Evolutionary conservation across 2,797 vertebrate species (phyloP).

Genomic region (Gorsachius magnificus): DNA sequence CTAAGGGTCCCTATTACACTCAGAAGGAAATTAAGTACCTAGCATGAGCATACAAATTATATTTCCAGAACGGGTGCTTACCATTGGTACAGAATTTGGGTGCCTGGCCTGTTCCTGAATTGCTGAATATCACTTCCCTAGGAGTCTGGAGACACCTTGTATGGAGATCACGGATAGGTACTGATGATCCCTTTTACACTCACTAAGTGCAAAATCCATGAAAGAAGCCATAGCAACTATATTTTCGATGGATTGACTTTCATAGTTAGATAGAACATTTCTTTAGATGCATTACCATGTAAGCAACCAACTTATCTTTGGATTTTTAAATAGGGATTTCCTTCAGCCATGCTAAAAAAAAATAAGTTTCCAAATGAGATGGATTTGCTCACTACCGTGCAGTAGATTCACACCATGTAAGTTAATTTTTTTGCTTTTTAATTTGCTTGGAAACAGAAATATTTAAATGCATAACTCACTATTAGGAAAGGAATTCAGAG

Average conservation of each 20-base stretch:
- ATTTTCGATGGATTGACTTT: background rate
- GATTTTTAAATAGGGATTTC: background rate
- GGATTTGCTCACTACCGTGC: background rate
- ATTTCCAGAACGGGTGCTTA: background rate
- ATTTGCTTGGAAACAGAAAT: no score
- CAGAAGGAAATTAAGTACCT: background rate
- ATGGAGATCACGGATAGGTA: background rate
- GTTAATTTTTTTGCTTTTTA: background rate
- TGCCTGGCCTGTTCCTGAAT: background rate
- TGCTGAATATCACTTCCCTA: background rate
- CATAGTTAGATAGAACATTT: background rate
- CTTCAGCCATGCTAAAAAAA: background rate
- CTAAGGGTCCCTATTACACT: background rate
- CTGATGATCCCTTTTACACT: background rate
- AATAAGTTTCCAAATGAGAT: background rate
- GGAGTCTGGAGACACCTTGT: slow-evolving; percentile 20
- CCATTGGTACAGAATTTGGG: background rate
- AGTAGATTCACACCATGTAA: background rate
- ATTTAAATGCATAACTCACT: no score
- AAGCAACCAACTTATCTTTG: background rate
- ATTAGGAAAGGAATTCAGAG: background rate
- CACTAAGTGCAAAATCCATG: background rate
- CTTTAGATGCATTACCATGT: background rate
- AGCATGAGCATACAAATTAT: background rate
- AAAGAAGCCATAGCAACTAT: background rate